These are phyloP conservation scores for Trichonephila inaurata DNA, from an alignment of 1,140 invertebrate species.

Conservation along the genomic window DNA sequence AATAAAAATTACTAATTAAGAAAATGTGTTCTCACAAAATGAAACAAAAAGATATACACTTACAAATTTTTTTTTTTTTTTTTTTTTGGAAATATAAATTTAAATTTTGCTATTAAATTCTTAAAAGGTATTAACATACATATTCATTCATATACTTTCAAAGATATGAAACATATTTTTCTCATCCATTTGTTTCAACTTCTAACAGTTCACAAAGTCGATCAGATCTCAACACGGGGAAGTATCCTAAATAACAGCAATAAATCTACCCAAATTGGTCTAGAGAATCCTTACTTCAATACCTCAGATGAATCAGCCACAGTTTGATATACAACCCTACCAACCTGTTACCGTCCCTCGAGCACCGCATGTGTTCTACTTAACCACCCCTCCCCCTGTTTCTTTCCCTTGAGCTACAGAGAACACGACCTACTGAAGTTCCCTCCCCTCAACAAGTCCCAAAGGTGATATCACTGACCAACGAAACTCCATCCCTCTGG, in stretches of 20 bases:
- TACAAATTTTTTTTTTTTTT: too few species aligned
- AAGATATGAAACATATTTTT: too few species aligned
- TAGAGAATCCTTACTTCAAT: not conserved
- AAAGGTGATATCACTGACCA: not conserved
- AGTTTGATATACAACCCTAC: not conserved
- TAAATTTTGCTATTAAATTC: too few species aligned
- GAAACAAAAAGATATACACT: too few species aligned
- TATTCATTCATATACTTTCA: too few species aligned
- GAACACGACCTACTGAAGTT: not conserved
- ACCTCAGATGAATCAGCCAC: not conserved
- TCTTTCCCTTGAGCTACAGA: not conserved
- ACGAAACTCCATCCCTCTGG: not conserved
- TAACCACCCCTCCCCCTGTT: not conserved
- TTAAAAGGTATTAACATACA: too few species aligned
- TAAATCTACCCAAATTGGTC: not conserved
- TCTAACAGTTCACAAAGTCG: too few species aligned
- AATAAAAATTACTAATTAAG: too few species aligned
- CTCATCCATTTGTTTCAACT: too few species aligned
- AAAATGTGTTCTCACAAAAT: too few species aligned
- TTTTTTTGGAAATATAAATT: too few species aligned
- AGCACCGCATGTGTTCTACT: not conserved
- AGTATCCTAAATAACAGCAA: not conserved
- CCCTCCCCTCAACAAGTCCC: not conserved
- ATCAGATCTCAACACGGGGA: too few species aligned
- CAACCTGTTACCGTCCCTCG: not conserved